phyloP scores from a whole-genome alignment of 1,140 invertebrate species.

The Andrena cerasifolii region DNA sequence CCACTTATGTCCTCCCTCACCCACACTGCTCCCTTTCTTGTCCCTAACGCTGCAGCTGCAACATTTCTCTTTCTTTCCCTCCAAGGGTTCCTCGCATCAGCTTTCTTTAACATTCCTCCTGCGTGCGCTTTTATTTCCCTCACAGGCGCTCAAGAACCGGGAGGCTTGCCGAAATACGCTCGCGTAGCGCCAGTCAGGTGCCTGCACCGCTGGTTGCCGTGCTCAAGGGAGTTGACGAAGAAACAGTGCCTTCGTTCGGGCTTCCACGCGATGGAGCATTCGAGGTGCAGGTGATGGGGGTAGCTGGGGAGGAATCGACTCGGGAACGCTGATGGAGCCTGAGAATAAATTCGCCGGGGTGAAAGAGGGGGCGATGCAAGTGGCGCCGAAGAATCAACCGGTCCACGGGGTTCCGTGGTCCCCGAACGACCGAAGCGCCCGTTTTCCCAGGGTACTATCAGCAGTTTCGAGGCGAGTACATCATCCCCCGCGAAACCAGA shows the following conservation, averaged over 20 bases:
- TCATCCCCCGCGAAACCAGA: slow-evolving; percentile 58
- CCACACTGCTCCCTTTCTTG: not conserved
- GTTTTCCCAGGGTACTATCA: slow-evolving; percentile 64
- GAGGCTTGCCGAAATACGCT: too few relatives aligned
- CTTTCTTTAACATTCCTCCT: too few relatives aligned
- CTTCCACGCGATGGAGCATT: slow-evolving; percentile 10
- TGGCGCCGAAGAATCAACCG: not conserved
- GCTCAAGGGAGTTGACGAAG: too few relatives aligned
- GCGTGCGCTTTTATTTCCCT: too few relatives aligned
- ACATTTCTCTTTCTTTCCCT: too few relatives aligned
- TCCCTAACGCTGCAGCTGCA: too few relatives aligned
- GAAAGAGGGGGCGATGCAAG: not conserved
- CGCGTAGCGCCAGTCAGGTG: too few relatives aligned
- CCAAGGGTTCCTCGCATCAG: too few relatives aligned
- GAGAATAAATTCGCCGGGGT: slow-evolving; percentile 3
- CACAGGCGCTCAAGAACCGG: too few relatives aligned
- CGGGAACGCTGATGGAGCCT: not conserved
- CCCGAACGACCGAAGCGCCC: slow-evolving; percentile 41
- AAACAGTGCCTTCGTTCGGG: too few relatives aligned
- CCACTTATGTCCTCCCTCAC: not conserved
- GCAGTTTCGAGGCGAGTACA: slow-evolving; percentile 69
- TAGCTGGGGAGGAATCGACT: not conserved
- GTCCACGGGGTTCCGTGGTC: slow-evolving; percentile 26
- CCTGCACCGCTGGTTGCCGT: too few relatives aligned
- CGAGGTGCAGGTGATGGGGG: not conserved